Base-by-base conservation (phyloP, 2,797 vertebrate genomes). In the Sphenopsis melanotis region DNA sequence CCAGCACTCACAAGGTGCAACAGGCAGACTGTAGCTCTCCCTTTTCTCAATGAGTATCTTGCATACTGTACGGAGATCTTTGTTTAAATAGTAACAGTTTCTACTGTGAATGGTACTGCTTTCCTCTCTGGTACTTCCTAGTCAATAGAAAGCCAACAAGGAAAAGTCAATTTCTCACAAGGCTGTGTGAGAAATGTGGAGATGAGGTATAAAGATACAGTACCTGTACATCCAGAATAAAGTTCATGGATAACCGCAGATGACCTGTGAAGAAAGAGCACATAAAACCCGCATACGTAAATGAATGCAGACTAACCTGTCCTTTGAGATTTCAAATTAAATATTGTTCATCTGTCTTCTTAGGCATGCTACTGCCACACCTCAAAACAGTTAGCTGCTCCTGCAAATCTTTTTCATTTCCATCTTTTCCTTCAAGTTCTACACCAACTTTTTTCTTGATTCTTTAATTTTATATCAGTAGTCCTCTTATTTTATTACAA, bases 251-350 rank as follows among this genome's bases (percentile, higher is more conserved):
- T 61, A 94, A 75, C 20, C 57, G 30, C 1, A 78, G 53, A 68
- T 29, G 34, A 69, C 80, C 46, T 87, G 34, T 34, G 26, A 82
- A 77, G 22, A 91, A 85, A 59, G 30, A 68, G 47, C 53, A 41
- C 26, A 83, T 49, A 90, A 95, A 94, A 81, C 12, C 50, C 59
- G 50, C 11, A 49, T 11, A 65, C 2, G 0, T 60, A 89, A 90
- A 87, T 57, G 79, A 94, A 92, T 93, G 96, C 64, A 93, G 91
- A 84, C 49, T 61, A 93, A 95, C 86, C 70, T 56, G 94, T 92
- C 79, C 57, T 92, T 87, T 94, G 46, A 85, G 89, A 91, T 87
- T 93, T 87, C 75, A 87, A 76, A 82, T 84, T 49, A 83, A 74
- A 75, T 63, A 78, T 15, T 77, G 59, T 66, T 90, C 42, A 83